Base-by-base conservation (phyloP, 2,888 invertebrate genomes). In the Malthinus seriepunctatus region DNA sequence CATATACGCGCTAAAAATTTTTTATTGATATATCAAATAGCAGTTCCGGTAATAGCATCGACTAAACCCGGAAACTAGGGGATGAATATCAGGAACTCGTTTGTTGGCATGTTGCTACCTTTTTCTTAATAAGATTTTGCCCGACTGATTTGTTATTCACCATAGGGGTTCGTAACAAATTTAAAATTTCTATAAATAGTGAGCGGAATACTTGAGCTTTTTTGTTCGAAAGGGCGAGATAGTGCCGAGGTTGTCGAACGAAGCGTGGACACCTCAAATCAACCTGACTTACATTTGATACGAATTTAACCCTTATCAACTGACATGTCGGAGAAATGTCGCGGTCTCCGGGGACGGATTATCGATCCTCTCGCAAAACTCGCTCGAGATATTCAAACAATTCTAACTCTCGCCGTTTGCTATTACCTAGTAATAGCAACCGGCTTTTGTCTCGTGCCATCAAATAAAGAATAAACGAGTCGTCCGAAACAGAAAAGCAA, bases 231-330 rank as follows among this genome's bases (percentile, higher is more conserved):
- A n/a, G 48, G 47, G 15, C 34, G 47, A 42, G 23, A 23, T 23
- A 23, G 51, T 44, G 56, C 56, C 51, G 35, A 38, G 53, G 59
- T 51, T 46, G 53, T 52, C 49, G 45, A 47, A 53, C 52, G 33
- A 59, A 46, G 38, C 54, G 54, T 44, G 56, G 42, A 51, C 56
- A 60, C 51, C 45, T 51, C 39, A 52, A 51, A 62, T 61, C 51
- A 51, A 34, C 56, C 56, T 63, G 63, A 67, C 51, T 57, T 57
- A 52, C 51, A 57, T 57, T 52, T 73, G 74, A 69, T 75, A 74
- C 73, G 73, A 78, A 77, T 78, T 77, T 77, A 77, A 78, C 76
- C 76, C 77, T 77, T 78, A 77, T 78, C 77, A 77, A 74, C 72
- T 60, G 53, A 62, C 64, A 60, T 63, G 62, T 61, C 63, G 44